These are phyloP conservation scores for Apotomis betuletana DNA, from an alignment of 2,888 invertebrate genomes.

Conservation along the genomic window DNA sequence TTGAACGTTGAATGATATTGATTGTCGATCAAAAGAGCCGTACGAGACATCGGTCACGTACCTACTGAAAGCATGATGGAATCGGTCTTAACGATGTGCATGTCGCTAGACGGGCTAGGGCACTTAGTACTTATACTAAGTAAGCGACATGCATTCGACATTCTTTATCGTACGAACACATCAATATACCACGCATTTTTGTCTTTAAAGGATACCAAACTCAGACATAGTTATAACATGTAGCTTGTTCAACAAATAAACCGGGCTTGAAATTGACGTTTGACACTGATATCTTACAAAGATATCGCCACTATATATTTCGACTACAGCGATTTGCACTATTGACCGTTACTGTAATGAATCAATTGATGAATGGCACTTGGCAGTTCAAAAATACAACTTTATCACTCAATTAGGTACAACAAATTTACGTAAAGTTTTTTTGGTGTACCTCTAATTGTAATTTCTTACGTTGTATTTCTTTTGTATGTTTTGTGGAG, in stretches of 20 bases:
- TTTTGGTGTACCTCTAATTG: too few species aligned
- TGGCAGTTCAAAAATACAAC: too few species aligned
- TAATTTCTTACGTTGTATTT: too few species aligned
- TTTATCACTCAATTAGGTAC: too few species aligned
- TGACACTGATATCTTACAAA: too few species aligned
- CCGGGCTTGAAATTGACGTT: too few species aligned
- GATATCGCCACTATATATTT: too few species aligned
- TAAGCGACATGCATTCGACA: conserved; percentile 11
- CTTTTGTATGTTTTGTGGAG: too few species aligned
- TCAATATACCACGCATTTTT: neutral
- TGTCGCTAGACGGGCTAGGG: conserved; percentile 46
- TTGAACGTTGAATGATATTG: conserved; percentile 68
- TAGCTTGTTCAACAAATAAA: neutral
- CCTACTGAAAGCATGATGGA: conserved; percentile 62
- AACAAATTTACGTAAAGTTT: too few species aligned
- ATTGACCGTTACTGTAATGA: too few species aligned
- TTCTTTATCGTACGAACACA: neutral
- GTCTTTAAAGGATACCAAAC: neutral
- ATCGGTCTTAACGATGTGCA: conserved; percentile 61
- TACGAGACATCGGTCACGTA: conserved; percentile 62
- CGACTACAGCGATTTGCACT: too few species aligned
- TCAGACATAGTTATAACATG: neutral
- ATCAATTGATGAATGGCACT: too few species aligned
- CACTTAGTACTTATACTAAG: conserved; percentile 21
- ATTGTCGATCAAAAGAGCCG: conserved; percentile 72